Evolutionary conservation across 1,140 invertebrate genomes (phyloP).

Genomic region (Pygmarrhopalites habei): DNA sequence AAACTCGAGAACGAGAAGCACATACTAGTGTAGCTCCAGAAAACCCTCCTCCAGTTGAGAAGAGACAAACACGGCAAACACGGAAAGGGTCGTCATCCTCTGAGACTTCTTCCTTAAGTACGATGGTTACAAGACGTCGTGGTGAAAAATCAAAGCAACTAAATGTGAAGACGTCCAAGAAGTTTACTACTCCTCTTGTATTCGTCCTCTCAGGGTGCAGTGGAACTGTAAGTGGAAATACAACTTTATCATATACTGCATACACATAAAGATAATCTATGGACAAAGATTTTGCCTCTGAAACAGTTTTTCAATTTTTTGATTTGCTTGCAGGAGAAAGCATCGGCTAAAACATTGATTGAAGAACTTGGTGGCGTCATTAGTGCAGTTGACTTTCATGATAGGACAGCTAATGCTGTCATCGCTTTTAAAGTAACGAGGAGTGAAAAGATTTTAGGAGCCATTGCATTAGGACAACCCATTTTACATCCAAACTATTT

Average conservation of each 20-base stretch:
- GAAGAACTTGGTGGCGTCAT: neutral
- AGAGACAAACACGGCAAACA: too few species aligned
- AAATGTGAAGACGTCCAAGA: too few species aligned
- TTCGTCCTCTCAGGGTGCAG: too few species aligned
- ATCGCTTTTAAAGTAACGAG: slow-evolving; percentile 4
- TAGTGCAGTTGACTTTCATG: neutral
- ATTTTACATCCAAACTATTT: neutral
- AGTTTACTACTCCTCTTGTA: too few species aligned
- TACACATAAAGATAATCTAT: neutral
- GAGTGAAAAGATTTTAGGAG: slow-evolving; percentile 9
- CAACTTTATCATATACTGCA: neutral
- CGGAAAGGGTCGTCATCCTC: too few species aligned
- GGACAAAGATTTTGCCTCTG: neutral
- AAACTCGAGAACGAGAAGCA: too few species aligned
- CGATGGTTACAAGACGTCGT: too few species aligned
- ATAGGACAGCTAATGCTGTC: neutral
- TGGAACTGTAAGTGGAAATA: neutral
- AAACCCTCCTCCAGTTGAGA: too few species aligned
- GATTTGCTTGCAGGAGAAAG: neutral
- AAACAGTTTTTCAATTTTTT: neutral
- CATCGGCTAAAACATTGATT: neutral
- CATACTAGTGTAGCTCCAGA: too few species aligned
- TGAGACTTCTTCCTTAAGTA: too few species aligned
- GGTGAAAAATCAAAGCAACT: too few species aligned
- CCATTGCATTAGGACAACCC: slow-evolving; percentile 5